phyloP scores from a whole-genome alignment of 1,140 invertebrate genomes.

The Panulirus ornatus region DNA sequence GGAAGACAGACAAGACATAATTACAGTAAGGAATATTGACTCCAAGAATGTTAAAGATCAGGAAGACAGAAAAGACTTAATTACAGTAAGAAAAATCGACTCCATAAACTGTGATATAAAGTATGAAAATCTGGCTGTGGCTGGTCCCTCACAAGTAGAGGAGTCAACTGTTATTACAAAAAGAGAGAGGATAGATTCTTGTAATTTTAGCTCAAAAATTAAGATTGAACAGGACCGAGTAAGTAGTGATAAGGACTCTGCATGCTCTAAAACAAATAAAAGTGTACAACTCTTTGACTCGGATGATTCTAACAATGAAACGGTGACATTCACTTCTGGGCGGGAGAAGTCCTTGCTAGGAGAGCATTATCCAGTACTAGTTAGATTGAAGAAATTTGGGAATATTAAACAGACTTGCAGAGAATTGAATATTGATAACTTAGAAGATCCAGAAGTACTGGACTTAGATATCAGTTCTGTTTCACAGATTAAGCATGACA shows the following conservation, averaged over 20 bases:
- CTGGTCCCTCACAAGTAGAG: background rate
- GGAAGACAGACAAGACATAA: background rate
- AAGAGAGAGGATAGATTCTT: background rate
- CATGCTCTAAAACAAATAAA: no score
- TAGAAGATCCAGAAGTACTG: background rate
- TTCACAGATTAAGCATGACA: background rate
- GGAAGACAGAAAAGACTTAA: background rate
- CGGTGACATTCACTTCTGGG: background rate
- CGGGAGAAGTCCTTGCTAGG: background rate
- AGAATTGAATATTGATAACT: background rate
- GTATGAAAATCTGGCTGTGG: background rate
- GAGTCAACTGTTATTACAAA: background rate
- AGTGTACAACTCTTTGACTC: background rate
- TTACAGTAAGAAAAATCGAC: background rate
- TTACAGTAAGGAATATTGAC: background rate
- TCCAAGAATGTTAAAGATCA: no score
- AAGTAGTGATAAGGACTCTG: no score
- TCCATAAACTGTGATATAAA: background rate
- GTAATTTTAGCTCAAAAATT: background rate
- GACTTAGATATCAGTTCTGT: background rate
- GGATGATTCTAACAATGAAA: background rate
- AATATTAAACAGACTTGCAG: background rate
- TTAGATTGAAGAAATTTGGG: no score
- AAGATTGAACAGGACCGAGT: background rate
- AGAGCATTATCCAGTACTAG: background rate